A percentile compares a stretch with the other conserved stretches of the same genome.
Conservation (phyloP, 2,797 vertebrate species). For the Lepus townsendii region DNA sequence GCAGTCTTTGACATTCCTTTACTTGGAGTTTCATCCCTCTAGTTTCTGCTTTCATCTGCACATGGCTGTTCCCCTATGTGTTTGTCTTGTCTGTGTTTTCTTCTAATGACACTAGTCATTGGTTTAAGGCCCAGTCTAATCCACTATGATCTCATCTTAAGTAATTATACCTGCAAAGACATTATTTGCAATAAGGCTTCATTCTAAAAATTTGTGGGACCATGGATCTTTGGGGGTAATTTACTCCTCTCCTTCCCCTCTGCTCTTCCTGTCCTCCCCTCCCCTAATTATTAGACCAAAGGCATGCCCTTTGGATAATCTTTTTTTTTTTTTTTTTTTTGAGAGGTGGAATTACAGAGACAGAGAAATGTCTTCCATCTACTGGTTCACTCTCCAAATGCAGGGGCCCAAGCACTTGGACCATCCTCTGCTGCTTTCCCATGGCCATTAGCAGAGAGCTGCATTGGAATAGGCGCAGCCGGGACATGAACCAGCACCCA, state of each 20-base stretch:
- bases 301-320: too few species aligned
- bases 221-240: not conserved
- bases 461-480: too few species aligned
- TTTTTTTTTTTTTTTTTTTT: too few species aligned
- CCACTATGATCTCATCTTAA: not conserved
- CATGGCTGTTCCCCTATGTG: not conserved
- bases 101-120: not conserved
- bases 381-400: too few species aligned
- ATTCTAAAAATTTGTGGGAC: not conserved
- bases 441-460: too few species aligned
- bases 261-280: too few species aligned
- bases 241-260: not conserved
- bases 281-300: too few species aligned
- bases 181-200: conserved; percentile 27
- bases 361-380: too few species aligned
- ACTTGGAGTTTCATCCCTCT: not conserved
- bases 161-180: not conserved
- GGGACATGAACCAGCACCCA: too few species aligned
- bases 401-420: too few species aligned
- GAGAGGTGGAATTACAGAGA: too few species aligned
- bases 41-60: not conserved
- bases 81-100: not conserved
- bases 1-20: not conserved
- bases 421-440: too few species aligned
- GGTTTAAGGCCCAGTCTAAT: not conserved